Percentiles rank a stretch among this genome's conserved stretches.
These are phyloP conservation scores for Poecilia velifera DNA, from an alignment of 2,797 vertebrate species.

Conservation along the genomic window DNA sequence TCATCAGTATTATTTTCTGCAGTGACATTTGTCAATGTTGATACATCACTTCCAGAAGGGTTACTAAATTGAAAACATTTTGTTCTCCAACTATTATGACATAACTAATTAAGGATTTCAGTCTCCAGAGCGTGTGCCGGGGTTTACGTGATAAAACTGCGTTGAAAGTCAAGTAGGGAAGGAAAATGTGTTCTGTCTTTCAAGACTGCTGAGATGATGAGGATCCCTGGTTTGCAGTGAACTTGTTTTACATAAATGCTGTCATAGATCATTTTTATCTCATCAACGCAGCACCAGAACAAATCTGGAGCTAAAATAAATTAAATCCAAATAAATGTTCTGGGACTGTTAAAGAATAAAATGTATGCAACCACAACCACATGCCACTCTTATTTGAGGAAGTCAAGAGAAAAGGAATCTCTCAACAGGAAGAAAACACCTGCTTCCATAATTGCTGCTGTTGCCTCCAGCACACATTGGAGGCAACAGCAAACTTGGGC, in stretches of 20 bases:
- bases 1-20: background rate
- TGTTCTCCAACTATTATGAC: background rate
- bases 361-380: no score
- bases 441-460: no score
- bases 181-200: background rate
- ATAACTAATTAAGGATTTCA: background rate
- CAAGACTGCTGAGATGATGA: background rate
- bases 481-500: background rate
- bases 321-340: background rate
- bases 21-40: background rate
- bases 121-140: background rate
- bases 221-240: background rate
- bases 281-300: background rate
- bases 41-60: background rate
- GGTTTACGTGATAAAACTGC: background rate
- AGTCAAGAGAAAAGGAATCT: background rate
- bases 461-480: background rate
- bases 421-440: background rate
- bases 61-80: background rate
- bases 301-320: background rate
- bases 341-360: background rate
- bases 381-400: background rate
- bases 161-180: background rate
- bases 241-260: background rate
- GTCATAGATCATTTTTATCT: background rate